These are phyloP conservation scores for Arvicanthis niloticus DNA, from an alignment of 2,113 vertebrate genomes.

Conservation along the genomic window DNA sequence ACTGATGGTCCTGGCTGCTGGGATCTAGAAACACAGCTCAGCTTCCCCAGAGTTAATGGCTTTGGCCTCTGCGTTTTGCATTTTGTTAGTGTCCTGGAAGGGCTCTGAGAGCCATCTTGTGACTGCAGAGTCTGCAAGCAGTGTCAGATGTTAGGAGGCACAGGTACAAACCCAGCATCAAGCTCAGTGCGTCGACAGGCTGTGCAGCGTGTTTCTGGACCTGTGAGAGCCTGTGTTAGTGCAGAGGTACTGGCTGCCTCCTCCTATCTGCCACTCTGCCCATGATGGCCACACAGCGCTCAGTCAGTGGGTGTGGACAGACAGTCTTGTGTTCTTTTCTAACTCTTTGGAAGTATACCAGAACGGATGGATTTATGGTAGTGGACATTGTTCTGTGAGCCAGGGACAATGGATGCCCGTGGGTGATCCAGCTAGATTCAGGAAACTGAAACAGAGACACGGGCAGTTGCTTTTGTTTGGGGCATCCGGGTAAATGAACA, in stretches of 20 bases:
- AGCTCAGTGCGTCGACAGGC: not conserved
- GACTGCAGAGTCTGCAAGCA: slow-evolving; percentile 8
- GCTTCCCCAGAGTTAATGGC: not conserved
- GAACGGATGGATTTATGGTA: slow-evolving; percentile 52
- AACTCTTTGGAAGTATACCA: slow-evolving; percentile 24
- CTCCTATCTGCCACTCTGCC: not conserved
- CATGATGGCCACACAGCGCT: fast-evolving
- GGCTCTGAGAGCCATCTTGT: not conserved
- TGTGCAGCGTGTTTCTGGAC: slow-evolving; percentile 11
- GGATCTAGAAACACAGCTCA: not conserved
- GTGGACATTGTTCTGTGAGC: slow-evolving; percentile 46
- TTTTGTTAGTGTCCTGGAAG: not conserved
- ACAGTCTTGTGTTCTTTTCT: not conserved
- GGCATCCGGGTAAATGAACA: slow-evolving; percentile 65
- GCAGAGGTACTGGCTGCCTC: not conserved
- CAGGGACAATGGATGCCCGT: slow-evolving; percentile 60
- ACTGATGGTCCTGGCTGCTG: slow-evolving; percentile 6
- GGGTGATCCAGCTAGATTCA: slow-evolving; percentile 72
- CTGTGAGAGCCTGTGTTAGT: not conserved
- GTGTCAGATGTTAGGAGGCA: slow-evolving; percentile 4
- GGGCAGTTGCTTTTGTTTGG: slow-evolving; percentile 74
- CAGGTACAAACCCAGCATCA: not conserved
- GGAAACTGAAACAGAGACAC: slow-evolving; percentile 74
- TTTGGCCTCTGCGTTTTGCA: not conserved
- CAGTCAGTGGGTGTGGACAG: not conserved